These are phyloP conservation scores for Eublepharis macularius DNA, from an alignment of 2,113 vertebrate genomes.

Conservation along the genomic window DNA sequence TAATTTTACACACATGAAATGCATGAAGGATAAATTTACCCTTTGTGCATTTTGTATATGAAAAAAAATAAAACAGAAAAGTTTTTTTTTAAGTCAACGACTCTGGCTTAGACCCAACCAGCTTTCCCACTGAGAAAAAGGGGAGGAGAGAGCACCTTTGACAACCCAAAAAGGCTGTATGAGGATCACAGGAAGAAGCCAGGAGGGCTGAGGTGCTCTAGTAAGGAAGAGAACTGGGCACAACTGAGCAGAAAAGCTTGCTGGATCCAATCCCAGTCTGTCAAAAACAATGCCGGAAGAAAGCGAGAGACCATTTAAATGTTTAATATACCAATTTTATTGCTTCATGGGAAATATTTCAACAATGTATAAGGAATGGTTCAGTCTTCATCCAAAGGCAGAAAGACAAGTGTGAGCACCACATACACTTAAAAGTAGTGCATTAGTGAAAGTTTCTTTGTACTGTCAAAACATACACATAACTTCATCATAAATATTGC, in stretches of 20 bases:
- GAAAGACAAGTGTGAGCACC: neutral
- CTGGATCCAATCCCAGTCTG: too few species aligned
- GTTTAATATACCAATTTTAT: constrained; percentile 31
- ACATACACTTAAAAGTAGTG: neutral
- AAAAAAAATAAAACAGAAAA: neutral
- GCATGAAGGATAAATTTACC: neutral
- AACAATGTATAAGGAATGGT: constrained; percentile 34
- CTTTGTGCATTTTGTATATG: neutral
- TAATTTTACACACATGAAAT: too few species aligned
- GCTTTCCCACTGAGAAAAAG: too few species aligned
- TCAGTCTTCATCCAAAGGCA: constrained; percentile 12
- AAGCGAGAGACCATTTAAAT: constrained; percentile 19
- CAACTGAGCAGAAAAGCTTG: too few species aligned
- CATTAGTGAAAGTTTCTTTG: constrained; percentile 27
- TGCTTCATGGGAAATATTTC: constrained; percentile 26
- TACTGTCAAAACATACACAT: constrained; percentile 14
- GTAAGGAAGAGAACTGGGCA: too few species aligned
- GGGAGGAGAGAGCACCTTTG: too few species aligned
- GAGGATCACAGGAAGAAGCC: too few species aligned
- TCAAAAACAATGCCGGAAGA: constrained; percentile 8
- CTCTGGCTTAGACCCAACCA: too few species aligned
- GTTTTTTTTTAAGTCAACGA: neutral
- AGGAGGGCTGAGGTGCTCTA: too few species aligned
- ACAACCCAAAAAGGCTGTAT: too few species aligned
- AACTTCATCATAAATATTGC: constrained; percentile 27